These are phyloP conservation scores for Pygoscelis antarcticus DNA, from an alignment of 2,113 vertebrate genomes.

Conservation along the genomic window DNA sequence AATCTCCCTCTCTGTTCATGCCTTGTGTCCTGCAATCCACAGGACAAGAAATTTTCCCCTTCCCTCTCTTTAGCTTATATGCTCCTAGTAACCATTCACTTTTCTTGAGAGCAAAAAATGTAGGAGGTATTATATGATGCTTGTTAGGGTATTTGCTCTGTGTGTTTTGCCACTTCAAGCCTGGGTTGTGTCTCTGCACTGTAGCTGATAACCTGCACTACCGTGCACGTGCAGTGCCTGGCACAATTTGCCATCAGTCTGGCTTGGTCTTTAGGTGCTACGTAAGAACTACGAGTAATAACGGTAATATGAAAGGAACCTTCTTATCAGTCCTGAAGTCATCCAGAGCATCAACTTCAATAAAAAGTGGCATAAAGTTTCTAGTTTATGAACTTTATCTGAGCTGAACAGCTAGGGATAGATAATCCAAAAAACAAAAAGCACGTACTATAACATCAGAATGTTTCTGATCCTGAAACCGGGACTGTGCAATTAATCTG, in stretches of 20 bases:
- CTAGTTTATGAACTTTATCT: not conserved
- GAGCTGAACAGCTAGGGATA: not conserved
- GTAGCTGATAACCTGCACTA: not conserved
- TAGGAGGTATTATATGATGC: rapidly evolving
- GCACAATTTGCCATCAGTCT: not conserved
- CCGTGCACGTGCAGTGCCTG: not conserved
- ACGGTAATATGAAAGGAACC: not conserved
- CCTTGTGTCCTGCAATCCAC: not conserved
- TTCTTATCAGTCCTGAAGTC: not conserved
- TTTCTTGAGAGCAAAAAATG: not conserved
- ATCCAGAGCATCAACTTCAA: not conserved
- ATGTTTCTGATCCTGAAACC: constrained; percentile 27
- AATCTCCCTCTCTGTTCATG: rapidly evolving
- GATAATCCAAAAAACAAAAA: not conserved
- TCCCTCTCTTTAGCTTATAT: not conserved
- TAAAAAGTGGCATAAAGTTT: not conserved
- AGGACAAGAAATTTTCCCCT: not conserved
- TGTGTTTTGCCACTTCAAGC: not conserved
- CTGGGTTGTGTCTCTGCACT: not conserved
- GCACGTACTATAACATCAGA: not conserved
- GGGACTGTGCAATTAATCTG: constrained; percentile 39
- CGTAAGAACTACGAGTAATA: not conserved
- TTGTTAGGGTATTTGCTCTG: not conserved
- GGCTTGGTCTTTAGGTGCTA: not conserved
- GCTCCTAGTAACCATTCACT: not conserved